A percentile compares a stretch with the other conserved stretches of the same genome.
phyloP scores from a whole-genome alignment of 2,888 invertebrate genomes.

The Drosophila greeni region DNA sequence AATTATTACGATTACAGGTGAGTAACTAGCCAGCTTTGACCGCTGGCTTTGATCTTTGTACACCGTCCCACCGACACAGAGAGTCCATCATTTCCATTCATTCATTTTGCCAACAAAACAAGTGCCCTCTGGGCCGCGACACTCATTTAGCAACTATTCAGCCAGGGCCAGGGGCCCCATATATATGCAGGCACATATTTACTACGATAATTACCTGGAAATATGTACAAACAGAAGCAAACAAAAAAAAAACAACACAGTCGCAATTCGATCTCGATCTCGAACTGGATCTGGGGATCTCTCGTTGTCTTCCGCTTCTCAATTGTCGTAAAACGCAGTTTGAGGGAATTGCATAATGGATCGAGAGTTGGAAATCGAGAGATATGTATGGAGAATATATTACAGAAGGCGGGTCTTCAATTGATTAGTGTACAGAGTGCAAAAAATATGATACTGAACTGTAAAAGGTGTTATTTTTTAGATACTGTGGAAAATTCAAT shows the following conservation, averaged over 20 bases:
- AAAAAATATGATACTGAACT: background rate
- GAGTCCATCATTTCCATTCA: conserved; percentile 23
- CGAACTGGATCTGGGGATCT: conserved; percentile 28
- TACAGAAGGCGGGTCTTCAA: conserved; percentile 2
- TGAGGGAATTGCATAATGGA: conserved; percentile 28
- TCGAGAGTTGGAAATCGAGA: conserved; percentile 8
- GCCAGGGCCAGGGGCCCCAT: conserved; percentile 24
- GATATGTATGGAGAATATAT: background rate
- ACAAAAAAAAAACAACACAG: conserved; percentile 15
- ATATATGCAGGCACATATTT: conserved; percentile 6
- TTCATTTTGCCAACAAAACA: conserved; percentile 30
- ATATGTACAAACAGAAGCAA: conserved; percentile 13
- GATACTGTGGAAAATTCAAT: background rate
- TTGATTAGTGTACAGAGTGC: background rate
- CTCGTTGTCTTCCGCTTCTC: conserved; percentile 37
- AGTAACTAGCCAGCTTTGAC: conserved; percentile 18
- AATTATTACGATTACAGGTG: conserved; percentile 19
- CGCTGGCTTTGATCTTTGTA: conserved; percentile 18
- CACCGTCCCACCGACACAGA: conserved; percentile 9
- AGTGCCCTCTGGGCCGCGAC: conserved; percentile 11
- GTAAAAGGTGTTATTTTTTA: background rate
- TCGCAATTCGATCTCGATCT: conserved; percentile 35
- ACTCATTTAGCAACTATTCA: conserved; percentile 43
- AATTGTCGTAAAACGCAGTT: conserved; percentile 39
- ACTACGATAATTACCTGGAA: conserved; percentile 34